Base-by-base conservation (phyloP, 2,797 vertebrate species). In the Choloepus didactylus region DNA sequence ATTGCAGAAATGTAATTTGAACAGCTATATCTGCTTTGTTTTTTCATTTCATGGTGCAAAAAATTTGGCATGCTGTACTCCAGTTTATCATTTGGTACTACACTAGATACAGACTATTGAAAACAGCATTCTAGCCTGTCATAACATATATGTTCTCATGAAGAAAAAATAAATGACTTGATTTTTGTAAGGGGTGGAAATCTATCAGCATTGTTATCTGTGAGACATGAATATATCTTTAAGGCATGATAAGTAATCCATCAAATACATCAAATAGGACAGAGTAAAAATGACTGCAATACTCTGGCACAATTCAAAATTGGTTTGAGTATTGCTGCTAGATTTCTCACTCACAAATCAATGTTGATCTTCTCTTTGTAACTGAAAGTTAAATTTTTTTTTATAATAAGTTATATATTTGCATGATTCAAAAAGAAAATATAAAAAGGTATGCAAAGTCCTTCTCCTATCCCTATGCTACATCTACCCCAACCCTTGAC, bases 341-440 rank as follows among this genome's bases (percentile, higher is more conserved):
- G 27, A 56, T 73, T 96, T 90, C n/a, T 72, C 49, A 19, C 35
- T 83, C n/a, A 82, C 46, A 93, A 77, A 76, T 77, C 82, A 35
- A 11, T 31, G 5, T 51, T n/a, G 9, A 23, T 60, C n/a, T 88
- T 75, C 46, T 31, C 66, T 84, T 60, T 73, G 31, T 66, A n/a
- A 56, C 46, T 76, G 14, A 16, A 84, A 79, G 67, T 90, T 79
- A 87, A 91, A n/a, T 73, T 44, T 67, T 77, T 67, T 83, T 87
- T 87, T 69, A 49, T 31, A 95, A 66, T 44, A 87, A 94, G 77
- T 66, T 18, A 21, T 87, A 27, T 16, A 76, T 83, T 87, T 93
- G 6, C 18, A 51, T 35, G n/a, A 95, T 19, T 86, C 23, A 56
- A 73, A 93, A 84, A 84, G 4, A 88, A 94, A 88, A 4, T 15